Conservation (phyloP, 2,888 invertebrate species). For the Scaptomyza parva region DNA sequence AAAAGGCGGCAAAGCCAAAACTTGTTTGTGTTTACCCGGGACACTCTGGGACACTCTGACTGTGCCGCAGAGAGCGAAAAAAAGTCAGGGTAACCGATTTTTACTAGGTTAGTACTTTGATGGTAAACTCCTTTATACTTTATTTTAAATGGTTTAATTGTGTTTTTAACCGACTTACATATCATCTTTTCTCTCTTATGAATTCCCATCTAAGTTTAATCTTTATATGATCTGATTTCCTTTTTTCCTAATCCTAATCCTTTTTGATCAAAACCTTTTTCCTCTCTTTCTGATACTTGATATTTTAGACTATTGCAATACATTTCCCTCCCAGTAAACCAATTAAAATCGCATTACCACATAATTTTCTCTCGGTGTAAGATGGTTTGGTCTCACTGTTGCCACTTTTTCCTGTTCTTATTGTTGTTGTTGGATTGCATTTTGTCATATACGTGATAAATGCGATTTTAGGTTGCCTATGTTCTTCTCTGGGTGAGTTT, state of each 20-base stretch:
- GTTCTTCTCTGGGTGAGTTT: conserved; percentile 3
- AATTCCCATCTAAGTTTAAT: too few relatives aligned
- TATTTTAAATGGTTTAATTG: too few relatives aligned
- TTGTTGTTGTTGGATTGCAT: conserved; percentile 51
- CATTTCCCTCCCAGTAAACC: not conserved
- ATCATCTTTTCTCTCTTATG: not conserved
- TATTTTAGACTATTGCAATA: too few relatives aligned
- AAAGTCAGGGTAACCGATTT: too few relatives aligned
- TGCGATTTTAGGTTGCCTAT: conserved; percentile 60
- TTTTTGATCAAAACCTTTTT: too few relatives aligned
- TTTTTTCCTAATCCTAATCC: too few relatives aligned
- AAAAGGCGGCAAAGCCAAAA: conserved; percentile 32
- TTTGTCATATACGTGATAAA: conserved; percentile 74
- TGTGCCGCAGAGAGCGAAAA: not conserved
- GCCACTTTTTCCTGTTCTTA: conserved; percentile 12
- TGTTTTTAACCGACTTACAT: too few relatives aligned
- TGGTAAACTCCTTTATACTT: too few relatives aligned
- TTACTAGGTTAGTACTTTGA: too few relatives aligned
- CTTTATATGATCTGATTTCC: too few relatives aligned
- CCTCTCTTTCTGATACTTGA: too few relatives aligned
- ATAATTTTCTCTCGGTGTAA: not conserved
- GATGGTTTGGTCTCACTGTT: not conserved
- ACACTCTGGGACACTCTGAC: not conserved
- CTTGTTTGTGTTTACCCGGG: conserved; percentile 35
- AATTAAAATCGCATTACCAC: not conserved